Percentiles rank a stretch among this genome's conserved stretches.
phyloP scores from a whole-genome alignment of 2,113 vertebrate genomes.

The Baryphthengus martii region DNA sequence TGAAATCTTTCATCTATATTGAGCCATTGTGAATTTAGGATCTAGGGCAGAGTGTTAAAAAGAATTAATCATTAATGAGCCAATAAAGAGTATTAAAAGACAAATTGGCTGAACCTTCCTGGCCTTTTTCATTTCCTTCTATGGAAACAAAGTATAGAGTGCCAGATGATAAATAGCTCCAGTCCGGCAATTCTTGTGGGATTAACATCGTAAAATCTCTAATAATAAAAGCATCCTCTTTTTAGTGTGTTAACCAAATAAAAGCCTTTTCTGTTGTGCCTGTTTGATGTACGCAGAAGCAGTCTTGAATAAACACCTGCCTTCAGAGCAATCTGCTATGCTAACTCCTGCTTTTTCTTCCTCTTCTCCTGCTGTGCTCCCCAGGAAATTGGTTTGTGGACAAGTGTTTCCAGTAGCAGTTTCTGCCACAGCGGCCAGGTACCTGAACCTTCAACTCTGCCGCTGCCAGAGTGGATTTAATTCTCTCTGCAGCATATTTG shows the following conservation, averaged over 20 bases:
- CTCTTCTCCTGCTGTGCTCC: background rate
- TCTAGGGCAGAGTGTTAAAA: conserved; percentile 52
- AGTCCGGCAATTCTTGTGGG: background rate
- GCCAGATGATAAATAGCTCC: conserved; percentile 38
- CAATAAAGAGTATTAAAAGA: conserved; percentile 68
- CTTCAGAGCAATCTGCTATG: background rate
- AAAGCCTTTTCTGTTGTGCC: background rate
- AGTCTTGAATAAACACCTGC: background rate
- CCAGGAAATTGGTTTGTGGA: background rate
- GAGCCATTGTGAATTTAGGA: conserved; percentile 61
- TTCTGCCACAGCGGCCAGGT: background rate
- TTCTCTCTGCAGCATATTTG: background rate
- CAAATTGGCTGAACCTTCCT: conserved; percentile 63
- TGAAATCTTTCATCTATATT: conserved; percentile 43
- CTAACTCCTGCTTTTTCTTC: background rate
- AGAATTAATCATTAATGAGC: conserved; percentile 70
- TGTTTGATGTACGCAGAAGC: background rate
- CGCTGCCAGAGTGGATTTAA: background rate
- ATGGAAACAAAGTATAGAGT: conserved; percentile 25
- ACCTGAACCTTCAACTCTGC: background rate
- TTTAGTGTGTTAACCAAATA: background rate
- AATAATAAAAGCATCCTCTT: conserved; percentile 3
- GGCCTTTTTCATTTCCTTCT: conserved; percentile 49
- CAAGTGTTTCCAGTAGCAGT: background rate
- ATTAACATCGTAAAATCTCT: background rate